A percentile compares a stretch with the other conserved stretches of the same genome.
phyloP scores from a whole-genome alignment of 2,888 invertebrate genomes.

The Nomada ruficornis region DNA sequence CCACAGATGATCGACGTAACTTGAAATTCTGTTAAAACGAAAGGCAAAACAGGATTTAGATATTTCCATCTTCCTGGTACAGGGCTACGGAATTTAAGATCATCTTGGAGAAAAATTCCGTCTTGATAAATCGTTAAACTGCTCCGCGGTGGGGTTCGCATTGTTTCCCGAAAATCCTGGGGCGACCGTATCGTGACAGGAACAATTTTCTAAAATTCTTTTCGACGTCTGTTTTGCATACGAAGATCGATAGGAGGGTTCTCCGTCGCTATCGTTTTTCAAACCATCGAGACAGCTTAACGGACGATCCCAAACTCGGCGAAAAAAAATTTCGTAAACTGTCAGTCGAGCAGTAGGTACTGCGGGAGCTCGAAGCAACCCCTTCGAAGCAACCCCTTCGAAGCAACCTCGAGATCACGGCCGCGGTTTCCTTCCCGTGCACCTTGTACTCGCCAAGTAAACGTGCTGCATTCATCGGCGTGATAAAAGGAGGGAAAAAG shows the following conservation, averaged over 20 bases:
- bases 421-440: conserved; percentile 10
- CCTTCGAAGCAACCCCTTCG: conserved; percentile 29
- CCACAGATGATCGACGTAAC: neutral
- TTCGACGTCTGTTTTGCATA: conserved; percentile 31
- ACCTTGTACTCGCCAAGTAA: conserved; percentile 21
- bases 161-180: conserved; percentile 13
- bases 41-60: neutral
- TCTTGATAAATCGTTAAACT: neutral
- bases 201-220: conserved; percentile 52
- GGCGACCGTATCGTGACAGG: conserved; percentile 40
- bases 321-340: conserved; percentile 42
- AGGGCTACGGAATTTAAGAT: conserved; percentile 2
- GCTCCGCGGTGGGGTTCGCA: neutral
- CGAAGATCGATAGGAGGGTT: conserved; percentile 58
- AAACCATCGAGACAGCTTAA: conserved; percentile 42
- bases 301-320: conserved; percentile 43
- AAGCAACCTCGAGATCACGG: conserved; percentile 23
- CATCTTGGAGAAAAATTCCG: neutral
- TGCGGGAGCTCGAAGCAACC: conserved; percentile 4
- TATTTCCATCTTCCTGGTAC: conserved; percentile 2
- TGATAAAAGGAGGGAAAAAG: conserved; percentile 63
- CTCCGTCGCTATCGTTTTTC: conserved; percentile 40
- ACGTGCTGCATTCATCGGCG: conserved; percentile 63
- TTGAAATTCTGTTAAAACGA: conserved; percentile 5
- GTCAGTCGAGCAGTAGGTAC: neutral